A percentile compares a stretch with the other conserved stretches of the same genome.
Evolutionary conservation across 2,888 invertebrate genomes (phyloP).

Genomic region (Plusia festucae): DNA sequence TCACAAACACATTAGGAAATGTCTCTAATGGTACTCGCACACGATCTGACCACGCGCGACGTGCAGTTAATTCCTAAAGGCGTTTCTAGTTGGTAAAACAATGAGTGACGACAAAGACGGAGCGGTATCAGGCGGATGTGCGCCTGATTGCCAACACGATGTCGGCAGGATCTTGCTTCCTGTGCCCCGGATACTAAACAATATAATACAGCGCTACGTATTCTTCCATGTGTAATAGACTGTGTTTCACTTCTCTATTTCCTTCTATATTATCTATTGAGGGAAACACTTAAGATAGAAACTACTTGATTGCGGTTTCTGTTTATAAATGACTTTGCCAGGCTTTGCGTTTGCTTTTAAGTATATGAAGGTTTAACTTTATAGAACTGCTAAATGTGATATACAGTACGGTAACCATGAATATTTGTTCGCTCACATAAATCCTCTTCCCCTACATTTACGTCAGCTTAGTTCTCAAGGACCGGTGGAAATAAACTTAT

Average conservation of each 20-base stretch:
- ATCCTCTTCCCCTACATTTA: slow-evolving; percentile 34
- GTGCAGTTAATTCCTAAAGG: slow-evolving; percentile 47
- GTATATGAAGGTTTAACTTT: neutral
- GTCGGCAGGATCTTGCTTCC: slow-evolving; percentile 72
- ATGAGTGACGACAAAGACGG: slow-evolving; percentile 45
- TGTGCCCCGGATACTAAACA: slow-evolving; percentile 68
- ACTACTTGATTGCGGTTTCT: slow-evolving; percentile 10
- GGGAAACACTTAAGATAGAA: slow-evolving; percentile 24
- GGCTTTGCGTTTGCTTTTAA: neutral
- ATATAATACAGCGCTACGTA: slow-evolving; percentile 39
- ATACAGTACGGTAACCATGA: neutral
- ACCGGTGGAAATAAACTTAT: slow-evolving; percentile 59
- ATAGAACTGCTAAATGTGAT: neutral
- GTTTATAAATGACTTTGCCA: neutral
- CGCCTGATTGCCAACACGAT: slow-evolving; percentile 76
- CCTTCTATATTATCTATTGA: slow-evolving; percentile 24
- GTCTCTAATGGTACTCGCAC: slow-evolving; percentile 46
- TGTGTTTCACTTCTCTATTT: slow-evolving; percentile 35
- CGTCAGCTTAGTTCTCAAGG: slow-evolving; percentile 29
- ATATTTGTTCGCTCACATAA: slow-evolving; percentile 14
- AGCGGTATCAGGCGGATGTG: slow-evolving; percentile 69
- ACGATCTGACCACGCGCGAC: slow-evolving; percentile 33
- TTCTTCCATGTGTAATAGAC: slow-evolving; percentile 15
- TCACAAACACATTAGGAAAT: slow-evolving; percentile 67
- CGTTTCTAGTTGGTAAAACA: slow-evolving; percentile 48